A percentile compares a stretch with the other conserved stretches of the same genome.
Conservation (phyloP, 2,113 vertebrate species). For the Crotalus helleri region DNA sequence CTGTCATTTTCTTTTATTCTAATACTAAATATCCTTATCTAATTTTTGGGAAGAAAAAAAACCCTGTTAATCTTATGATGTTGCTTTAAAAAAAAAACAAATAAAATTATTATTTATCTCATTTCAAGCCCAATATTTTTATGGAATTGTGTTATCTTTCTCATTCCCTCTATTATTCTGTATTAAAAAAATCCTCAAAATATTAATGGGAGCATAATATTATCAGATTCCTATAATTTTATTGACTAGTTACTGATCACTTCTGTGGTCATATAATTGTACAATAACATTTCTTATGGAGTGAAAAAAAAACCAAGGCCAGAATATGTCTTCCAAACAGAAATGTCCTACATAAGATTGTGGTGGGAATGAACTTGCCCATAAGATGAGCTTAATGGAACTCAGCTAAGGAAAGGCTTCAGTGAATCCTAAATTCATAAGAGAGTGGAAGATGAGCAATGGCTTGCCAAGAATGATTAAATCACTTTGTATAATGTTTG, state of each 20-base stretch:
- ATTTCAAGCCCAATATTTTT: neutral
- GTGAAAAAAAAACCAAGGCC: neutral
- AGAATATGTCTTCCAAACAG: conserved; percentile 42
- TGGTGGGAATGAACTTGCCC: conserved; percentile 46
- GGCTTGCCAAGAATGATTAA: conserved; percentile 30
- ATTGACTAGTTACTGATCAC: neutral
- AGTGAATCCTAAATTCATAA: conserved; percentile 38
- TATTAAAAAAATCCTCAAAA: neutral
- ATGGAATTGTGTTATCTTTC: neutral
- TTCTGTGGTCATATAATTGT: conserved; percentile 22
- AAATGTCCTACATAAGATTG: conserved; percentile 46
- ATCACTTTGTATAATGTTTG: conserved; percentile 38
- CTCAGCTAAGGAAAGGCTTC: conserved; percentile 46
- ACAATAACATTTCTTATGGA: conserved; percentile 33
- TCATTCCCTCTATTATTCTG: neutral
- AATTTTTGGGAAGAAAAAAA: neutral
- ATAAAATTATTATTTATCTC: neutral
- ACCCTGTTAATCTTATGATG: neutral
- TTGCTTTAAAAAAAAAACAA: too few relatives aligned
- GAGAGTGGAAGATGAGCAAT: conserved; percentile 33
- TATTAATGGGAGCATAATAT: neutral
- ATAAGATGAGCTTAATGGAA: conserved; percentile 52
- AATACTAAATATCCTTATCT: neutral
- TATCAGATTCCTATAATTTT: conserved; percentile 22
- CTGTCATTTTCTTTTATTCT: neutral